Conservation (phyloP, 2,888 invertebrate genomes). For the Rhagonycha lutea region DNA sequence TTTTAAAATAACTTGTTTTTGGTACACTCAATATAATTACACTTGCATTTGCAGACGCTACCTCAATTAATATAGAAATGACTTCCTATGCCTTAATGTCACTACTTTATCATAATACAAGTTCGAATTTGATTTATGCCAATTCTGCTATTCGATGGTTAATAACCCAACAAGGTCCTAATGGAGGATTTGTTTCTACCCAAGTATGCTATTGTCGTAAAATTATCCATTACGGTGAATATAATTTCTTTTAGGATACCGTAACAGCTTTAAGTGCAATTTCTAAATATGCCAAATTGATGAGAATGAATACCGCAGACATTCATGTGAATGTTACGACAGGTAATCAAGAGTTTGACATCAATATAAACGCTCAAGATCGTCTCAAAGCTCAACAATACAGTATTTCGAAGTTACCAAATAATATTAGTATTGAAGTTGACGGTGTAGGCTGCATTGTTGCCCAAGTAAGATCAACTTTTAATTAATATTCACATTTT, state of each 20-base stretch:
- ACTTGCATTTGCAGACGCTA: slow-evolving; percentile 49
- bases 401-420: slow-evolving; percentile 54
- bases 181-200: slow-evolving; percentile 77
- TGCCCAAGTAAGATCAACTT: slow-evolving; percentile 54
- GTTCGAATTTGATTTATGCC: slow-evolving; percentile 59
- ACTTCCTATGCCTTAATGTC: slow-evolving; percentile 70
- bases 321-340: slow-evolving; percentile 56
- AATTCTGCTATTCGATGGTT: slow-evolving; percentile 74
- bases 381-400: slow-evolving; percentile 57
- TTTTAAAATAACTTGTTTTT: not conserved
- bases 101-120: slow-evolving; percentile 57
- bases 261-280: slow-evolving; percentile 65
- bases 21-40: not conserved
- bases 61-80: slow-evolving; percentile 68
- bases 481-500: not conserved
- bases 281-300: slow-evolving; percentile 59
- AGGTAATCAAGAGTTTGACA: slow-evolving; percentile 51
- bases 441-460: slow-evolving; percentile 62
- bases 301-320: slow-evolving; percentile 54
- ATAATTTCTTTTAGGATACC: slow-evolving; percentile 57
- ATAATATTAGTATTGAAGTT: slow-evolving; percentile 55
- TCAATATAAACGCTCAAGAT: slow-evolving; percentile 56
- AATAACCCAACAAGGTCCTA: slow-evolving; percentile 65
- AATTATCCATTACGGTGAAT: not conserved
- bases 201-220: slow-evolving; percentile 57